Percentiles rank a stretch among this genome's conserved stretches.
Conservation (phyloP, 2,888 invertebrate species). For the Thysanoteuthis rhombus region DNA sequence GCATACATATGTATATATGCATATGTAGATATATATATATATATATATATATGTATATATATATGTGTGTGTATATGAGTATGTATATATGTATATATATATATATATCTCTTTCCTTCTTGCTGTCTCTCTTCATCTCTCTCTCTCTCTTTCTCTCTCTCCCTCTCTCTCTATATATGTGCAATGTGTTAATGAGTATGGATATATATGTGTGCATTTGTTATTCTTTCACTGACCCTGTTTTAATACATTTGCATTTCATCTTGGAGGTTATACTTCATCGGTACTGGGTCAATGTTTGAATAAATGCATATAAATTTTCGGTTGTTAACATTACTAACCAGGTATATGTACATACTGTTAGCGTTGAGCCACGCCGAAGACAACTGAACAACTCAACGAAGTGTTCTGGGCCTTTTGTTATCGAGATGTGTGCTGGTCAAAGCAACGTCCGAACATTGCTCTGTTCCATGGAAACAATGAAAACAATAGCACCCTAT, state of each 20-base stretch:
- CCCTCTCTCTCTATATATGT: no score
- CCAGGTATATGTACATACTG: not conserved
- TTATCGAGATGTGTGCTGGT: not conserved
- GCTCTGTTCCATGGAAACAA: not conserved
- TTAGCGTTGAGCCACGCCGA: not conserved
- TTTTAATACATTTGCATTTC: not conserved
- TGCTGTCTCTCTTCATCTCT: no score
- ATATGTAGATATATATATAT: not conserved
- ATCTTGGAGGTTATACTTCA: not conserved
- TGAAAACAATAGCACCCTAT: accelerated
- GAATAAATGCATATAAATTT: not conserved
- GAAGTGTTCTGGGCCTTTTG: not conserved
- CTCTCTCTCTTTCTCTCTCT: no score
- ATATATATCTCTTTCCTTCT: no score
- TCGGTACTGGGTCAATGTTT: not conserved
- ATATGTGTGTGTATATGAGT: not conserved
- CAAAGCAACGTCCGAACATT: not conserved
- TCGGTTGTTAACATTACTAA: not conserved
- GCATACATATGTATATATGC: not conserved
- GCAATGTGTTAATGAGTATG: not conserved
- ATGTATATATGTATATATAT: constrained; percentile 16
- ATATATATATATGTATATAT: not conserved
- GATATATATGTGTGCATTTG: not conserved
- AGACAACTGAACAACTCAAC: not conserved
- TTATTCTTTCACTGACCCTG: not conserved